A percentile compares a stretch with the other conserved stretches of the same genome.
Evolutionary conservation across 2,113 vertebrate genomes (phyloP).

Genomic region (Ranitomeya imitator): DNA sequence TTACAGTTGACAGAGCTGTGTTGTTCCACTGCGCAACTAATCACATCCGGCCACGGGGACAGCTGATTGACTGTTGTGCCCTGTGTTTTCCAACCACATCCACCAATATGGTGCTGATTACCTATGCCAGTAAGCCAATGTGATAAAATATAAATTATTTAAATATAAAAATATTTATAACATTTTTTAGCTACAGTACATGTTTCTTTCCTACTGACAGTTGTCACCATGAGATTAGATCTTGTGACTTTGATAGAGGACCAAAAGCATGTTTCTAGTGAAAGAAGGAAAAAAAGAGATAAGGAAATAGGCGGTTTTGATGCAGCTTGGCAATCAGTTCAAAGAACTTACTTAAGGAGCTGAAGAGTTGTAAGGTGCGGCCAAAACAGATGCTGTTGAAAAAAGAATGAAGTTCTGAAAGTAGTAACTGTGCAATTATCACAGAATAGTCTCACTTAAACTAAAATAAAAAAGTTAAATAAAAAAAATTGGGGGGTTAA

Average conservation of each 20-base stretch:
- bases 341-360: neutral
- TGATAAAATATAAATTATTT: too few species aligned
- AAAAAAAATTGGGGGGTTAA: neutral
- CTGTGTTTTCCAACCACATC: too few species aligned
- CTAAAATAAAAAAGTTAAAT: neutral
- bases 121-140: too few species aligned
- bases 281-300: neutral
- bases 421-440: neutral
- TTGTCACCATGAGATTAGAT: neutral
- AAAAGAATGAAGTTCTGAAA: neutral
- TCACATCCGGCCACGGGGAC: too few species aligned
- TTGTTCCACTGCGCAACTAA: too few species aligned
- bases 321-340: neutral
- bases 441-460: neutral
- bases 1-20: too few species aligned
- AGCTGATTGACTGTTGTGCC: too few species aligned
- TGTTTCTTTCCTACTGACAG: neutral
- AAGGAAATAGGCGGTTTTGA: neutral
- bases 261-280: neutral
- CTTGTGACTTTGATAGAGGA: neutral
- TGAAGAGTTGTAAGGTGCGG: neutral
- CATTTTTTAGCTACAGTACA: neutral
- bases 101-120: too few species aligned
- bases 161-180: neutral
- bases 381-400: neutral